These are phyloP conservation scores for Proteles cristata DNA, from an alignment of 2,113 vertebrate genomes.

Conservation along the genomic window DNA sequence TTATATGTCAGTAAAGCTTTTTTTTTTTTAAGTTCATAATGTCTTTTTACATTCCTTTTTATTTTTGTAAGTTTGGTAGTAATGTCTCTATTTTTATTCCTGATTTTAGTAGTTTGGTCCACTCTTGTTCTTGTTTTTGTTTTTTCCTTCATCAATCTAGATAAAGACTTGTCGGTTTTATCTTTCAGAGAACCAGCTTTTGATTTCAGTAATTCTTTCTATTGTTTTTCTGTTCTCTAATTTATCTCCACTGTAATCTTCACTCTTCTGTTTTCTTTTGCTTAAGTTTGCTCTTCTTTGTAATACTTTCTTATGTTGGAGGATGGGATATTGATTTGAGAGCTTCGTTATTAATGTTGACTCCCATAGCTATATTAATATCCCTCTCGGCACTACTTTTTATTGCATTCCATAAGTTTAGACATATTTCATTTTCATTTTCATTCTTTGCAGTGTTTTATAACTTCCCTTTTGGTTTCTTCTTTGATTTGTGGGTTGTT, in stretches of 20 bases:
- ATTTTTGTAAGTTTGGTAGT: background rate
- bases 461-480: background rate
- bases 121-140: background rate
- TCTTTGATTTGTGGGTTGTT: background rate
- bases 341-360: background rate
- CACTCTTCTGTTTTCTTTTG: background rate
- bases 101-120: background rate
- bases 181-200: background rate
- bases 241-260: background rate
- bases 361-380: background rate
- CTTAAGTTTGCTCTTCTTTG: background rate
- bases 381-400: background rate
- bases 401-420: background rate
- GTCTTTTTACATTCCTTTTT: background rate
- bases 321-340: background rate
- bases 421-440: background rate
- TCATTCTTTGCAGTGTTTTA: background rate
- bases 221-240: background rate
- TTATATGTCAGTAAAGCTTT: background rate
- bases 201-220: background rate
- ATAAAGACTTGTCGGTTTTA: background rate
- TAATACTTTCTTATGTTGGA: background rate
- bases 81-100: background rate
- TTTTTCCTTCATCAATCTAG: background rate
- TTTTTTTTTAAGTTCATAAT: background rate